Evolutionary conservation across 2,113 vertebrate genomes (phyloP).

Genomic region (Isurus oxyrinchus): DNA sequence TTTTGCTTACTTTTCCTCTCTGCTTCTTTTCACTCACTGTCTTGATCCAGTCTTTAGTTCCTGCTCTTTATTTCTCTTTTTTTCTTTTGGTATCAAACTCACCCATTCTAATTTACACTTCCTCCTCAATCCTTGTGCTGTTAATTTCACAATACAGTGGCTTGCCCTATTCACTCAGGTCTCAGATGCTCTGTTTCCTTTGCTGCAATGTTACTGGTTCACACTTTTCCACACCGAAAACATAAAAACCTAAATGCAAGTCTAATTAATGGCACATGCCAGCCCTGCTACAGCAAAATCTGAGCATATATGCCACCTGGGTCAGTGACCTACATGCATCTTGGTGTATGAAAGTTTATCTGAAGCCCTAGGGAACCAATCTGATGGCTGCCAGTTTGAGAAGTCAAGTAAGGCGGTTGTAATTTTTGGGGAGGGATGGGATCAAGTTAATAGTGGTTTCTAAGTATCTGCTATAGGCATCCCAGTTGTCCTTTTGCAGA

Average conservation of each 20-base stretch:
- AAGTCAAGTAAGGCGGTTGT: too few species aligned
- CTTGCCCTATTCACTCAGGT: neutral
- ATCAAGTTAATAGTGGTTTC: too few species aligned
- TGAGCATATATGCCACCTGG: neutral
- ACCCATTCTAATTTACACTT: neutral
- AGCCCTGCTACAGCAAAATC: neutral
- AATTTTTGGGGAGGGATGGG: too few species aligned
- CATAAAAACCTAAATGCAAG: neutral
- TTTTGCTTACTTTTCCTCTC: neutral
- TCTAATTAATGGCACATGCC: neutral
- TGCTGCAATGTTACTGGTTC: neutral
- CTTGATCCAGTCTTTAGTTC: neutral
- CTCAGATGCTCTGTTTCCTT: neutral
- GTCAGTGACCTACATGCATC: neutral
- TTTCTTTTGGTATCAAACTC: neutral
- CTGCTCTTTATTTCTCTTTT: neutral
- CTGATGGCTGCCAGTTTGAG: too few species aligned
- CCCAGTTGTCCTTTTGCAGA: too few species aligned
- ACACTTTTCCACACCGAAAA: neutral
- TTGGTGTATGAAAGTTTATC: too few species aligned
- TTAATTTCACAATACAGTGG: neutral
- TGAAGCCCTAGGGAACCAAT: too few species aligned
- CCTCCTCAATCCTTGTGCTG: neutral
- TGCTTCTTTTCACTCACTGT: neutral
- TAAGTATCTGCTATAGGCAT: too few species aligned